Conservation (phyloP, 2,888 invertebrate species). For the Tyria jacobaeae region DNA sequence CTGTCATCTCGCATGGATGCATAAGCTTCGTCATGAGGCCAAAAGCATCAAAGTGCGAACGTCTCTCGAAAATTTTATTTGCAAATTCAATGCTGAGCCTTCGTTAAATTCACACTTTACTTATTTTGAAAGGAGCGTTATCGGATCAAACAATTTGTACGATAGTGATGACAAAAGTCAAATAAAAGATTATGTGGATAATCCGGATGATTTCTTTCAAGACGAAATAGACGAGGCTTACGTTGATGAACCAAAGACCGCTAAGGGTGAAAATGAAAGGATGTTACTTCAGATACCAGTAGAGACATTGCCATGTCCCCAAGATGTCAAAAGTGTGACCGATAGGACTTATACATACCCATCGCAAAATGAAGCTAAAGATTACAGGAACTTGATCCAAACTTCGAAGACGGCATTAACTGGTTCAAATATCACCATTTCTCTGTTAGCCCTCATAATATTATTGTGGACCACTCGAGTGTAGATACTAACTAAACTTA, state of each 20-base stretch:
- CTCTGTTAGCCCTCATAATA: slow-evolving; percentile 54
- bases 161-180: slow-evolving; percentile 72
- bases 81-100: slow-evolving; percentile 87
- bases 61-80: slow-evolving; percentile 91
- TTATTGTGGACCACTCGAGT: slow-evolving; percentile 56
- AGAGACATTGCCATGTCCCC: slow-evolving; percentile 87
- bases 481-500: slow-evolving; percentile 45
- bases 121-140: slow-evolving; percentile 75
- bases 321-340: slow-evolving; percentile 87
- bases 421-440: slow-evolving; percentile 47
- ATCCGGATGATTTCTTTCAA: slow-evolving; percentile 71
- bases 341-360: slow-evolving; percentile 86
- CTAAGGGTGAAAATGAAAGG: slow-evolving; percentile 75
- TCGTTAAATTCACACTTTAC: slow-evolving; percentile 75
- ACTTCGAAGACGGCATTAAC: slow-evolving; percentile 58
- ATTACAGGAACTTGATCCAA: slow-evolving; percentile 80
- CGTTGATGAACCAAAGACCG: slow-evolving; percentile 73
- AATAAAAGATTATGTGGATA: slow-evolving; percentile 73
- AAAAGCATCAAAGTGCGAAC: slow-evolving; percentile 90
- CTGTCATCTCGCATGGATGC: slow-evolving; percentile 94
- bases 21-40: slow-evolving; percentile 91
- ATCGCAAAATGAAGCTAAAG: slow-evolving; percentile 86
- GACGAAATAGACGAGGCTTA: slow-evolving; percentile 77
- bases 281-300: slow-evolving; percentile 85
- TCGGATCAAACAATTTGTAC: slow-evolving; percentile 72